Evolutionary conservation across 1,140 invertebrate genomes (phyloP), one percentile per base, ranked within the genome.

Genomic region (Eulimnadia texana): DNA sequence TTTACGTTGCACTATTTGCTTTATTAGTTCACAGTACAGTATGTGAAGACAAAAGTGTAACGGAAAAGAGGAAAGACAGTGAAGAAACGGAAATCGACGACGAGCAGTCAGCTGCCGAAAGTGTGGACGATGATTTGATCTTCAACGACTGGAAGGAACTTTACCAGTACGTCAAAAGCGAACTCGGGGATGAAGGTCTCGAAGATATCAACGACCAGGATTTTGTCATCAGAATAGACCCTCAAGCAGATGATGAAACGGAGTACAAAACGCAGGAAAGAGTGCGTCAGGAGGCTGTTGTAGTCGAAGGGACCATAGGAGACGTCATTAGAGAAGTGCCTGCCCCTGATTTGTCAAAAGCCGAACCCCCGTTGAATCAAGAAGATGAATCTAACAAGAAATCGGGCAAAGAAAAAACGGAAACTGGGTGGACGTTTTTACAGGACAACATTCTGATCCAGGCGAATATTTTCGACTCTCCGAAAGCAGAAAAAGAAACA

Each of bases 271-370:
- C 33, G 6, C 33, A 42, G 33, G 33, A 42, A 9, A 16, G 33
- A 42, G 33, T 42, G 6, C 6, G 33, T 20, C 20, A 27, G 20
- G 55, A 57, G 2, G 20, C 55, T n/a, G 28, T 57, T 3, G 3
- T 57, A 22, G 55, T 57, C 22, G 27, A 57, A 22, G 55, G 55
- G 3, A 57, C 55, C 27, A 57, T 57, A 23, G n/a, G 55, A 27
- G 64, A 65, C 47, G 64, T 65, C 16, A 65, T 65, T 25, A 61
- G 63, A 22, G 63, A 63, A 27, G 66, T 73, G 19, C 66, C 66
- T 27, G 67, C 68, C 11, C 71, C 72, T 19, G 73, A 74, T 66
- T 62, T 73, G 25, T 66, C 67, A 19, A 70, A 67, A 66, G 67
- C 60, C 50, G 64, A 62, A 66, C 68, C 54, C 47, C 20, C 33